Evolutionary conservation across 2,113 vertebrate species (phyloP).

Genomic region (Heloderma charlesbogerti): DNA sequence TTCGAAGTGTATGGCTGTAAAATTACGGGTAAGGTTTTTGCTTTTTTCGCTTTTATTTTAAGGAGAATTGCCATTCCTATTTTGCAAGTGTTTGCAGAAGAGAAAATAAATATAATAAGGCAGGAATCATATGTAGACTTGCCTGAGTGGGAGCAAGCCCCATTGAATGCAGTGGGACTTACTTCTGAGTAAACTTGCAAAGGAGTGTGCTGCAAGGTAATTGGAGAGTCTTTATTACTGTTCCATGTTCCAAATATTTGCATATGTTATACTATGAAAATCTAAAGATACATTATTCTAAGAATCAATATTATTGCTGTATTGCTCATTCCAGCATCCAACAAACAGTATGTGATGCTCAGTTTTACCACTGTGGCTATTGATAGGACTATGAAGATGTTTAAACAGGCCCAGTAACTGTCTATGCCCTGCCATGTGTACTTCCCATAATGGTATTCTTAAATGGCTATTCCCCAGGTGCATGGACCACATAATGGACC

Average conservation of each 20-base stretch:
- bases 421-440: not conserved
- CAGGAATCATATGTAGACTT: not conserved
- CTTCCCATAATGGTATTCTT: not conserved
- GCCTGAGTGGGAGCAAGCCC: not conserved
- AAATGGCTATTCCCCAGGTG: not conserved
- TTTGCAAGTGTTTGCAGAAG: not conserved
- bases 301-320: not conserved
- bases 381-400: not conserved
- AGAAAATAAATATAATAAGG: not conserved
- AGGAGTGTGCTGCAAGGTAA: not conserved
- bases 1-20: conserved; percentile 98
- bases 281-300: not conserved
- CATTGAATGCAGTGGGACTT: not conserved
- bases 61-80: not conserved
- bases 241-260: not conserved
- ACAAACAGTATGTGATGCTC: not conserved
- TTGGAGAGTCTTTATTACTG: not conserved
- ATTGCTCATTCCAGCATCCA: not conserved
- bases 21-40: conserved; percentile 86
- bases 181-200: not conserved
- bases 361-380: not conserved
- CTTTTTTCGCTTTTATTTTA: not conserved
- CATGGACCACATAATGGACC: not conserved
- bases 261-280: not conserved
- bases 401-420: not conserved